Base-by-base conservation (phyloP, 35 echinoderm and acorn worm species). In the Holothuria glaberrima region DNA sequence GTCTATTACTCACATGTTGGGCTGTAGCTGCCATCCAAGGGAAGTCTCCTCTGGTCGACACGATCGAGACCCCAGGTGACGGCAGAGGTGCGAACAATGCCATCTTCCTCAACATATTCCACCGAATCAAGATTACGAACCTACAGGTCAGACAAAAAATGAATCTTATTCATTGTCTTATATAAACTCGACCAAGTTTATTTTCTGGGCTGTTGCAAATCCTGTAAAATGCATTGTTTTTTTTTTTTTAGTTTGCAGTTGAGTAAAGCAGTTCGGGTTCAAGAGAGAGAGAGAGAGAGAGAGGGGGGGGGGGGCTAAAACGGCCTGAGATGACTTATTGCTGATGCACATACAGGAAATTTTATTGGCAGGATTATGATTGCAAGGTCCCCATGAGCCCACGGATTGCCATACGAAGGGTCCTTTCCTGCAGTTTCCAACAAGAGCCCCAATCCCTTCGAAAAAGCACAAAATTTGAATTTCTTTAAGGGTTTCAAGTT, bases 21-120 rank as follows among this genome's bases (percentile, higher is more conserved):
- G 18, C 41, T 86, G 88, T 84, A 94, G 92, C 30, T 60, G 74
- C 67, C 80, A 60, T 94, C 92, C 45, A 94, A 74, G 44, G 92
- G 92, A 32, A 94, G 88, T 35, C 62, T 46, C 5, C 88, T 46
- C 56, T 94, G 92, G 56, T 94, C 92, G n/a, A 90, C 67, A 86
- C 92, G 88, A 64, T 94, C 92, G n/a, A 94, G 80, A 82, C 92
- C 92, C 92, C 92, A 94, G 12, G 88, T 90, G 13, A 61, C 92
- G 58, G 41, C 33, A 27, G 36, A 62, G 46, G 88, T 59, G 12
- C 78, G 74, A 1, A 87, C 82, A 16, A 94, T 64, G 20, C 89
- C 80, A 60, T 94, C 93, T 33, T 94, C 89, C 20, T 94, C 93
- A 46, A 94, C 50, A 45, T 87, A 94, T 71, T 91, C 88, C 33